Conservation (phyloP, 2,888 invertebrate species). For the Drosophila pseudotakahashii region DNA sequence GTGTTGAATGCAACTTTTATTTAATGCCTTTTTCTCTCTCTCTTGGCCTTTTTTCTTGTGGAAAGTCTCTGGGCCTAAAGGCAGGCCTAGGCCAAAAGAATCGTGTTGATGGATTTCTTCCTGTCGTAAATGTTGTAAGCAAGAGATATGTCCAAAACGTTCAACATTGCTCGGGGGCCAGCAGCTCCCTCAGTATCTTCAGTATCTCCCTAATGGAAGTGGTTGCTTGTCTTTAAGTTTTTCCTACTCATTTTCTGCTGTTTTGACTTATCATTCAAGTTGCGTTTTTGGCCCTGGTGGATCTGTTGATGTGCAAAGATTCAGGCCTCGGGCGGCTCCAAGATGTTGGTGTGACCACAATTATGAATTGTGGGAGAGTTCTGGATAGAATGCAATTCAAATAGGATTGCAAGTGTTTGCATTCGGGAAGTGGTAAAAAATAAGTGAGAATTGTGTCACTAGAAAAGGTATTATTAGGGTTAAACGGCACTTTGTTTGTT, state of each 20-base stretch:
- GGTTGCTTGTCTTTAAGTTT: constrained; percentile 34
- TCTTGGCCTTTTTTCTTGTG: constrained; percentile 15
- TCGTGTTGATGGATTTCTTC: constrained; percentile 77
- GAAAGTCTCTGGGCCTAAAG: constrained; percentile 40
- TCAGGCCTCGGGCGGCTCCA: constrained; percentile 5
- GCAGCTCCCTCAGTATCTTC: constrained; percentile 36
- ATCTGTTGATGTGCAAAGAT: constrained; percentile 26
- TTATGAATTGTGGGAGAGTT: constrained; percentile 37
- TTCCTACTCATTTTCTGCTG: constrained; percentile 33
- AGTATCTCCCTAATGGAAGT: constrained; percentile 59
- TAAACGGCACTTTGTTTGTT: not conserved
- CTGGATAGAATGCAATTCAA: constrained; percentile 9
- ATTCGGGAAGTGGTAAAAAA: not conserved
- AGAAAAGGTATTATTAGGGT: not conserved
- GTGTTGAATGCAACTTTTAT: constrained; percentile 74
- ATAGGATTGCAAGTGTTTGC: not conserved
- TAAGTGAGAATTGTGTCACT: constrained; percentile 11
- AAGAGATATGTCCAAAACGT: constrained; percentile 54
- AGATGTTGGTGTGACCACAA: not conserved
- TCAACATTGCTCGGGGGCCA: constrained; percentile 47
- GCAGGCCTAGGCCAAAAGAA: constrained; percentile 54
- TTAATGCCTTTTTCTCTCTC: constrained; percentile 40
- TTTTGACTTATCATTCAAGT: constrained; percentile 60
- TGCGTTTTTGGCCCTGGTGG: constrained; percentile 41
- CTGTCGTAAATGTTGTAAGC: constrained; percentile 66